These are phyloP conservation scores for Oenanthe oenanthe DNA, from an alignment of 2,113 vertebrate genomes.

Conservation along the genomic window DNA sequence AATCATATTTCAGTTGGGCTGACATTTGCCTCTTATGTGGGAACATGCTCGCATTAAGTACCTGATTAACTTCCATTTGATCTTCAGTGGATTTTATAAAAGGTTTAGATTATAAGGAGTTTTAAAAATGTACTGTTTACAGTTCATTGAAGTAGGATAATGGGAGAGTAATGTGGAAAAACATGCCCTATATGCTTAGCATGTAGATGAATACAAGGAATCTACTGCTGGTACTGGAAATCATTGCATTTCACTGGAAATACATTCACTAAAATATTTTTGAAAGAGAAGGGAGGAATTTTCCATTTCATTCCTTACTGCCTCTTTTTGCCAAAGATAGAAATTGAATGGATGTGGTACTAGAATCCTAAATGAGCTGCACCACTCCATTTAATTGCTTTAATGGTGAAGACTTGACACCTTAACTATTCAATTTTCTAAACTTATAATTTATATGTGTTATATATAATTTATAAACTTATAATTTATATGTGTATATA, in stretches of 20 bases:
- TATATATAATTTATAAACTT: neutral
- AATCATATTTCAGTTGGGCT: neutral
- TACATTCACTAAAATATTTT: neutral
- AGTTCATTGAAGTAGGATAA: neutral
- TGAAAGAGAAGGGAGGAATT: neutral
- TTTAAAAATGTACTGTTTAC: neutral
- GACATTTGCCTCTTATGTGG: neutral
- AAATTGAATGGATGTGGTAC: neutral
- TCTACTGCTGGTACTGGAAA: neutral
- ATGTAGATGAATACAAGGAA: neutral
- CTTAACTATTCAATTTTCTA: neutral
- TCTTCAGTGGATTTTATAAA: conserved; percentile 13
- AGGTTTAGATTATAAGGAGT: neutral
- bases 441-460: neutral
- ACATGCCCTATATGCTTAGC: neutral
- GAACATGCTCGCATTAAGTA: neutral
- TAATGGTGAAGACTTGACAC: neutral
- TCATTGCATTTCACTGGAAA: neutral
- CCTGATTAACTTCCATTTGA: neutral
- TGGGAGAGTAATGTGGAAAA: neutral
- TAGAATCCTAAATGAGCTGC: neutral
- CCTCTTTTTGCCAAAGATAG: neutral
- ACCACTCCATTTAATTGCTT: neutral
- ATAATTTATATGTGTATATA: neutral
- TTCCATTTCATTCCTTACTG: neutral